A percentile compares a stretch with the other conserved stretches of the same genome.
Conservation (phyloP, 2,113 vertebrate species). For the Gadus macrocephalus region DNA sequence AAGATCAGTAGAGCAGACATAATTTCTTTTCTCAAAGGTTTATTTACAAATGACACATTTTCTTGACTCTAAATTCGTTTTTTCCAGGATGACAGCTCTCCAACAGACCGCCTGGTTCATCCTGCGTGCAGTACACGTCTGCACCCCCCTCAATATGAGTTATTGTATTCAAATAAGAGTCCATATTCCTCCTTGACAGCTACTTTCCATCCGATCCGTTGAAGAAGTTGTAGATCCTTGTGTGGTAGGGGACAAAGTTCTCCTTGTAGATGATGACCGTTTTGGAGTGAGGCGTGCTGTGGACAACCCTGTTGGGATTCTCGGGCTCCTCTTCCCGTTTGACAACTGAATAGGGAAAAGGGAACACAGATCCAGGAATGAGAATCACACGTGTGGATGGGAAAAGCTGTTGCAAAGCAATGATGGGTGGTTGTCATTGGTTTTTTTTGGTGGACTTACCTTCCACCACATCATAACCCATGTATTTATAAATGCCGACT, state of each 20-base stretch:
- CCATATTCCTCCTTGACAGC: background rate
- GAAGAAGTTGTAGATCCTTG: slow-evolving; percentile 51
- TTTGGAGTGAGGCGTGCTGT: slow-evolving; percentile 12
- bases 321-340: slow-evolving; percentile 6
- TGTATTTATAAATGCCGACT: slow-evolving; percentile 37
- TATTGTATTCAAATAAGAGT: background rate
- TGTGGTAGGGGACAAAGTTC: slow-evolving; percentile 61
- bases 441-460: slow-evolving; percentile 37
- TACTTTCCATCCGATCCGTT: slow-evolving; percentile 32
- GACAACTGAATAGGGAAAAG: background rate
- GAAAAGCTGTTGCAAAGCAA: too few relatives aligned
- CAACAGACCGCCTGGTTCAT: too few relatives aligned
- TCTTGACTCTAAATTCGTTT: too few relatives aligned
- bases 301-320: slow-evolving; percentile 19
- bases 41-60: too few relatives aligned
- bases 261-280: slow-evolving; percentile 52
- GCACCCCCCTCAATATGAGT: too few relatives aligned
- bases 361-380: background rate
- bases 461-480: background rate
- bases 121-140: too few relatives aligned
- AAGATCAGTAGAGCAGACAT: too few relatives aligned
- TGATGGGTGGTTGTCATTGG: too few relatives aligned
- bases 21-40: too few relatives aligned
- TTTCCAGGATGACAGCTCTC: too few relatives aligned
- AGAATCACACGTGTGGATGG: too few relatives aligned